A percentile compares a stretch with the other conserved stretches of the same genome.
phyloP scores from a whole-genome alignment of 2,797 vertebrate species.

The Margarornis squamiger region DNA sequence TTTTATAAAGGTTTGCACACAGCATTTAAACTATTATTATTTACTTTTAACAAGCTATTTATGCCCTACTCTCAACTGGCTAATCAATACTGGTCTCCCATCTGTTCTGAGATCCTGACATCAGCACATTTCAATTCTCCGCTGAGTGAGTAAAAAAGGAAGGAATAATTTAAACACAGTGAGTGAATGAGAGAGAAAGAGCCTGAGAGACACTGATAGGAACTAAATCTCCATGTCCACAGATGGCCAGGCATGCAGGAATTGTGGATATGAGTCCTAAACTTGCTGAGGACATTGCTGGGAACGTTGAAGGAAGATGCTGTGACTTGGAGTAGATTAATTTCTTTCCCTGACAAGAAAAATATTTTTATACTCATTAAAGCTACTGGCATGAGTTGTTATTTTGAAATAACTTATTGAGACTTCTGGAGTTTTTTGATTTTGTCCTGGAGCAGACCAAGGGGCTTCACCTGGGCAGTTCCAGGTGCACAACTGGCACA shows the following conservation, averaged over 20 bases:
- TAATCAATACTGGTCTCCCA: slow-evolving; percentile 56
- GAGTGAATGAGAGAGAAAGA: neutral
- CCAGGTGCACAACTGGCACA: neutral
- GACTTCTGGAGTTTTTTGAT: neutral
- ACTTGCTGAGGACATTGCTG: neutral
- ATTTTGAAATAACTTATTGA: neutral
- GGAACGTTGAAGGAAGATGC: neutral
- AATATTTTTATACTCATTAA: neutral
- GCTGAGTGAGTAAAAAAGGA: slow-evolving; percentile 47
- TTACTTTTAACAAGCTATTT: slow-evolving; percentile 66
- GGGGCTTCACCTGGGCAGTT: neutral
- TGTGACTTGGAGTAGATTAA: neutral
- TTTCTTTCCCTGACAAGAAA: neutral
- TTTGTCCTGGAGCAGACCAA: neutral
- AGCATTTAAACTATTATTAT: slow-evolving; percentile 57
- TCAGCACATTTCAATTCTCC: slow-evolving; percentile 38
- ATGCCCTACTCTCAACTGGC: slow-evolving; percentile 14
- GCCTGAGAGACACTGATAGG: neutral
- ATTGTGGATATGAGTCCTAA: neutral
- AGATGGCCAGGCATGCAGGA: neutral
- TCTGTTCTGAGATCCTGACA: slow-evolving; percentile 51
- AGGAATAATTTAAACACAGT: slow-evolving; percentile 30
- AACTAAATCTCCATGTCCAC: neutral
- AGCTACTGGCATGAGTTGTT: neutral
- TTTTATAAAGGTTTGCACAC: slow-evolving; percentile 55